Base-by-base conservation (phyloP, 2,797 vertebrate genomes). In the Perodicticus potto region DNA sequence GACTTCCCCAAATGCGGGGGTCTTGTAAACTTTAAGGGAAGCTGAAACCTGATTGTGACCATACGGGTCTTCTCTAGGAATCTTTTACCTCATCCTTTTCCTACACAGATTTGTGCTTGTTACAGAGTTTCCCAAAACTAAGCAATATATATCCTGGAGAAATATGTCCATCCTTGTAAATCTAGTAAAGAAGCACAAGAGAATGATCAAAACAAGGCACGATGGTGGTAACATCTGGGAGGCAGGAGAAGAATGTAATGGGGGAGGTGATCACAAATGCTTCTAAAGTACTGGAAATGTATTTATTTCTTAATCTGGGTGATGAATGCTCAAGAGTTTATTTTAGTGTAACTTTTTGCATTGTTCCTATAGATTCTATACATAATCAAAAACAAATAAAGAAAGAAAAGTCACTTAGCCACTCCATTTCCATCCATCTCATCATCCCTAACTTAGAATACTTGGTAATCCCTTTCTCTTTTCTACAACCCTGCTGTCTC, bases 261-360 rank as follows among this genome's bases (percentile, higher is more conserved):
- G n/a, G 10, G 40, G 16, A 43, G 14, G 32, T 19, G 11, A 91
- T 76, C 45, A n/a, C 16, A 53, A 65, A 72, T n/a, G 14, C 45
- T 77, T 77, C 89, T 82, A 89, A 89, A 23, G 29, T 77, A 55
- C 25, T 74, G 40, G 29, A 10, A 69, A 22, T 76, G 23, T 70
- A 92, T 93, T 63, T 74, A 73, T 76, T 74, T 86, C 40, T 90
- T 86, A 83, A 80, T 43, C 55, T 92, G 57, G 14, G 11, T 45
- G n/a, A 73, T 45, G 49, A 78, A 80, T 14, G 70, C 49, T 73
- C 34, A 93, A 43, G 70, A 74, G 23, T 82, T 82, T 20, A 49
- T 80, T 65, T 78, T 73, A 92, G 6, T 45, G 20, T 65, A 81
- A 86, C 89, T 76, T 40, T 89, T 81, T 49, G 43, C 6, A 43